phyloP scores from a whole-genome alignment of 2,888 invertebrate species.

The Neoascia interrupta region DNA sequence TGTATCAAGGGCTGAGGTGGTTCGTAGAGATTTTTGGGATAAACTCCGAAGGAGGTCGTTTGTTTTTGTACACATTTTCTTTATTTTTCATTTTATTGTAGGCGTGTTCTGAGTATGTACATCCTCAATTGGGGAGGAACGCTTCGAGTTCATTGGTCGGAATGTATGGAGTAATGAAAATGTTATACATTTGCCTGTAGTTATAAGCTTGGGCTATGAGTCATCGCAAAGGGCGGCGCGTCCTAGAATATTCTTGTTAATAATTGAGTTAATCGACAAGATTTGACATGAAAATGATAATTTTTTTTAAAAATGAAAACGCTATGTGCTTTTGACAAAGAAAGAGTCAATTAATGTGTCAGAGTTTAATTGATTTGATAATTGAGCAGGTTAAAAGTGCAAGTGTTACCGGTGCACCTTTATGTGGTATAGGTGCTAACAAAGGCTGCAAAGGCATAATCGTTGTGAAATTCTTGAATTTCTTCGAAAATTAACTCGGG shows the following conservation, averaged over 20 bases:
- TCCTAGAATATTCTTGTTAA: neutral
- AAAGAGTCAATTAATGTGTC: slow-evolving; percentile 27
- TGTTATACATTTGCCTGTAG: slow-evolving; percentile 4
- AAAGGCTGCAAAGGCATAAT: too few relatives aligned
- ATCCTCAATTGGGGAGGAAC: slow-evolving; percentile 42
- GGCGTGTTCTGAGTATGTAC: slow-evolving; percentile 55
- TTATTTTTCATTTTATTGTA: slow-evolving; percentile 2
- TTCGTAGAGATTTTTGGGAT: slow-evolving; percentile 30
- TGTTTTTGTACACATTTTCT: neutral
- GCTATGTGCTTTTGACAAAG: neutral
- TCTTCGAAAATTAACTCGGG: too few relatives aligned
- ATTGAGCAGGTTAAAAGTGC: slow-evolving; percentile 1
- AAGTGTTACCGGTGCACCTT: too few relatives aligned
- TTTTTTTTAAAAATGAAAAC: slow-evolving; percentile 5
- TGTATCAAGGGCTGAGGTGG: slow-evolving; percentile 25
- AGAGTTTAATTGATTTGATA: slow-evolving; percentile 1
- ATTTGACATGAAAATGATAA: slow-evolving; percentile 27
- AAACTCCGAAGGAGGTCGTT: slow-evolving; percentile 32
- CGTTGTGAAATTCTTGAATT: too few relatives aligned
- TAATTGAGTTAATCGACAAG: slow-evolving; percentile 17
- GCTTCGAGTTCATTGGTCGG: slow-evolving; percentile 34
- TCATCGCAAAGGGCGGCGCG: slow-evolving; percentile 57
- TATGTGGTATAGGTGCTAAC: too few relatives aligned
- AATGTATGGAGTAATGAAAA: slow-evolving; percentile 4
- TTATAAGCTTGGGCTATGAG: slow-evolving; percentile 41